phyloP scores from a whole-genome alignment of 2,888 invertebrate genomes.

The Apodemia zela region DNA sequence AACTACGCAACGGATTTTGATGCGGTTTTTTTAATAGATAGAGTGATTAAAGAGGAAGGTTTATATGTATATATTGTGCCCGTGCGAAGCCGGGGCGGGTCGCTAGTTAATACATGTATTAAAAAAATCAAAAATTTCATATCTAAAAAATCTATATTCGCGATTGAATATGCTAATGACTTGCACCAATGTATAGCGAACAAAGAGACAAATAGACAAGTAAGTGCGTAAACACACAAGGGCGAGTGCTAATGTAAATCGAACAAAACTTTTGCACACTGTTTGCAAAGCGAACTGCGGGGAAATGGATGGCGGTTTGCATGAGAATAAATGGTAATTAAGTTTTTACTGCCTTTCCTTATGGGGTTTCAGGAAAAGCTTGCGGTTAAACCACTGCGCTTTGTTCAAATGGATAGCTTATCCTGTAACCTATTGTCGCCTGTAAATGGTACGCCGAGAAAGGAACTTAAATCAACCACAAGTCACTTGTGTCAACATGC shows the following conservation, averaged over 20 bases:
- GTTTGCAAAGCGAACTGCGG: conserved; percentile 32
- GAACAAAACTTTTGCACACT: conserved; percentile 34
- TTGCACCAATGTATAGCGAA: conserved; percentile 15
- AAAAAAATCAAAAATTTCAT: too few relatives aligned
- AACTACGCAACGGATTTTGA: too few relatives aligned
- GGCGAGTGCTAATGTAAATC: conserved; percentile 36
- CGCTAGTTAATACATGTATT: too few relatives aligned
- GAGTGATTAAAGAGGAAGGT: too few relatives aligned
- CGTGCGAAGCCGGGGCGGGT: too few relatives aligned
- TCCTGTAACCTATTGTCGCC: conserved; percentile 2
- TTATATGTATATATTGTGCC: too few relatives aligned
- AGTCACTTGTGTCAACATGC: not conserved
- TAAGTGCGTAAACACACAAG: conserved; percentile 34
- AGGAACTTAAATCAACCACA: conserved; percentile 1
- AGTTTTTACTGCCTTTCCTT: conserved; percentile 31
- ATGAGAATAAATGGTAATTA: conserved; percentile 31
- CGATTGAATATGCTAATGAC: not conserved
- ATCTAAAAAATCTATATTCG: not conserved
- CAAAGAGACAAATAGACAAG: conserved; percentile 34
- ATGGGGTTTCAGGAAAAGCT: conserved; percentile 23
- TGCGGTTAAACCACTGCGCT: conserved; percentile 6
- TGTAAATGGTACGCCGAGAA: not conserved
- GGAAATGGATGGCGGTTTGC: conserved; percentile 32
- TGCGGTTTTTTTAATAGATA: too few relatives aligned
- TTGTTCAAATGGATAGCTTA: conserved; percentile 5